These are phyloP conservation scores for Phortica okadai DNA, from an alignment of 2,888 invertebrate genomes.

Conservation along the genomic window DNA sequence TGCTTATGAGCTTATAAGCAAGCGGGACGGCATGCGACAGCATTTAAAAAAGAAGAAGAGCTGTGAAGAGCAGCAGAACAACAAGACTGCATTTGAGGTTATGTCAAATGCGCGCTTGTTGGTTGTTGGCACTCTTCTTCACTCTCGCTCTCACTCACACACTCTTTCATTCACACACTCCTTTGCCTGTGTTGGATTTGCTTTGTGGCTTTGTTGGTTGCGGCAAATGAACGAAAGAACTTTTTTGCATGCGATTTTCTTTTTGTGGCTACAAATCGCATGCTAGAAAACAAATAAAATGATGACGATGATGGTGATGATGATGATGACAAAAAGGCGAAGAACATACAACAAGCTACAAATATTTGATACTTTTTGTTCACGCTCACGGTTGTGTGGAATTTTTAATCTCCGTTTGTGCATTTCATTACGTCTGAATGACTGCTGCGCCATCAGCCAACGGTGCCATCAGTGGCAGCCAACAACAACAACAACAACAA, in stretches of 20 bases:
- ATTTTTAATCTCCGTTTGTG: constrained; percentile 61
- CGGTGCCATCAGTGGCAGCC: neutral
- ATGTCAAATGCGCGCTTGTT: neutral
- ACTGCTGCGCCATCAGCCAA: neutral
- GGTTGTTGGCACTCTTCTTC: neutral
- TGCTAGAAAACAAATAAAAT: constrained; percentile 46
- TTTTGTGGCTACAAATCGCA: constrained; percentile 50
- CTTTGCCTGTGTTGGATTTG: neutral
- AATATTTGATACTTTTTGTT: constrained; percentile 59
- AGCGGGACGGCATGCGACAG: constrained; percentile 32
- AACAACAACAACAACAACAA: constrained; percentile 1
- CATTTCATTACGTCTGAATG: neutral
- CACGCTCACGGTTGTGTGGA: constrained; percentile 61
- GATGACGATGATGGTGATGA: neutral
- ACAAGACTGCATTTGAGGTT: neutral
- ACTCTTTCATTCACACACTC: no score
- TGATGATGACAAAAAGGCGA: neutral
- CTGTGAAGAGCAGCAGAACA: no score
- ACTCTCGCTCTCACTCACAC: neutral
- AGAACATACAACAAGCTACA: constrained; percentile 55
- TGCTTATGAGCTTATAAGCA: constrained; percentile 55
- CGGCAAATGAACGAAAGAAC: neutral
- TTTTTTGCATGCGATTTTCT: neutral
- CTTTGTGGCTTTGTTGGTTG: neutral
- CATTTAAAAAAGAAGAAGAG: neutral